Evolutionary conservation across 2,797 vertebrate species (phyloP), one percentile per base, ranked within the genome.

Genomic region (Eulemur coronatus): DNA sequence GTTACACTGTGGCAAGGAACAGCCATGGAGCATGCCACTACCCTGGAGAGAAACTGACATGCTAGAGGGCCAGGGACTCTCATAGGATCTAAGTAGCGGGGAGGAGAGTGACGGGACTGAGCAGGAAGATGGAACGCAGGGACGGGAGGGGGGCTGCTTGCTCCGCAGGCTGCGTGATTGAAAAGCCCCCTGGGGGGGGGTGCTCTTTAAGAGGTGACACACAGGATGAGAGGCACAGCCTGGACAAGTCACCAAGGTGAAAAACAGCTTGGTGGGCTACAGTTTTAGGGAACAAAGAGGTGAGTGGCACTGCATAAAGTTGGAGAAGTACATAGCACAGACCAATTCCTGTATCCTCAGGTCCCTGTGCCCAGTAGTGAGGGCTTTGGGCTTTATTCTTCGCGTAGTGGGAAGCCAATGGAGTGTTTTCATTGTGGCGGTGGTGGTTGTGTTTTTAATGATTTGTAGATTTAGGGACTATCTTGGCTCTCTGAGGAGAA

Each of bases 121-220:
- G n/a, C 10, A 52, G 30, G 15, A 17, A 11, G 26, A 11, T 14
- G 13, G 28, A 12, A 18, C 17, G 1, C 10, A 6, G 14, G 30
- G 2, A 38, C 1, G 0, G 1, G 38, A 33, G 3, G 28, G 26
- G 30, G 28, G 38, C n/a, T 52, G 20, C 8, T 20, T 1, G 3
- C 20, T 35, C 8, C 1, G 18, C 9, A n/a, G 24, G 43, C 14
- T 20, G 5, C 46, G 5, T 41, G 41, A 46, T 4, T 13, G 15
- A 55, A 28, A 41, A 41, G 26, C 30, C 6, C 80, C 33, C 26
- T 38, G 33, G 15, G 7, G 30, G 52, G 35, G 35, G 10, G 13
- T 13, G 0, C 15, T 15, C 26, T 48, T 24, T n/a, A 41, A 7
- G 15, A 38, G 33, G 52, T n/a, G 11, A 24, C 26, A 67, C 28